Conservation (phyloP, 2,113 vertebrate species). For the Mastomys natalensis region DNA sequence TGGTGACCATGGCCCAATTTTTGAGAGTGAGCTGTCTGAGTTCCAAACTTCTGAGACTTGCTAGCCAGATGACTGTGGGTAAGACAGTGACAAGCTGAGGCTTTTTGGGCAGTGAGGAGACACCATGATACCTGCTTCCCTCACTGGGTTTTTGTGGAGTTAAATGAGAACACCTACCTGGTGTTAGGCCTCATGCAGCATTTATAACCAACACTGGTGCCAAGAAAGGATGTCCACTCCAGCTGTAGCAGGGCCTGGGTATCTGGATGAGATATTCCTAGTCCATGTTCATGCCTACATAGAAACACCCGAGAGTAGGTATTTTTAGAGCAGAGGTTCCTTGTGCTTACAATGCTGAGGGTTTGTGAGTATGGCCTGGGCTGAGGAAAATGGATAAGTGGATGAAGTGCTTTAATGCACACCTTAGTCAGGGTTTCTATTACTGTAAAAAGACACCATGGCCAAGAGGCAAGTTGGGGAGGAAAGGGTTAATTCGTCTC, state of each 20-base stretch:
- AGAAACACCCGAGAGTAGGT: background rate
- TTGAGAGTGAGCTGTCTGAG: background rate
- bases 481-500: background rate
- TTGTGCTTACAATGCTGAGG: background rate
- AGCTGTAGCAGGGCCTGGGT: background rate
- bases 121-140: too few relatives aligned
- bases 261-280: background rate
- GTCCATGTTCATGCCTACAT: background rate
- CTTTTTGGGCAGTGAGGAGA: background rate
- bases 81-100: background rate
- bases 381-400: background rate
- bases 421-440: background rate
- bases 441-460: background rate
- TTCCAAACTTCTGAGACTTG: background rate
- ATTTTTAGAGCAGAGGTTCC: background rate
- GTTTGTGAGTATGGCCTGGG: too few relatives aligned
- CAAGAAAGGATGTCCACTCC: background rate
- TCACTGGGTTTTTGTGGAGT: background rate
- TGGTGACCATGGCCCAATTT: accelerated
- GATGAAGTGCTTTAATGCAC: background rate
- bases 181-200: background rate
- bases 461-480: background rate
- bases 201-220: too few relatives aligned
- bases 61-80: background rate
- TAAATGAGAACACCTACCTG: background rate